Evolutionary conservation across 2,888 invertebrate genomes (phyloP).

Genomic region (Pseudococcus longispinus): DNA sequence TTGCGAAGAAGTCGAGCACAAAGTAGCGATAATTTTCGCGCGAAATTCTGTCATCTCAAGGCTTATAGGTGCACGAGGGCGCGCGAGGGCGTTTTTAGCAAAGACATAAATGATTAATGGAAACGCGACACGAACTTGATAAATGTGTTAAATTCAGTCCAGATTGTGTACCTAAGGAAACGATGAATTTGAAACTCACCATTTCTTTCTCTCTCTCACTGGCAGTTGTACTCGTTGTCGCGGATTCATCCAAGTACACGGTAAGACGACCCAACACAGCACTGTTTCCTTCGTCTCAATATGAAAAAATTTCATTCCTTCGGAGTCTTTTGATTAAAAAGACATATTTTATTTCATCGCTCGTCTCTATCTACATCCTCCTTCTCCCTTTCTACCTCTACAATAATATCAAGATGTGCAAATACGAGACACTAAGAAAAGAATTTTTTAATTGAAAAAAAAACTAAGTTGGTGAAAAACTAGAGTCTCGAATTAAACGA

Average conservation of each 20-base stretch:
- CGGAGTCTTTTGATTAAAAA: neutral
- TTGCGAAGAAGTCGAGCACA: neutral
- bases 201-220: neutral
- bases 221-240: neutral
- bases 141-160: conserved; percentile 1
- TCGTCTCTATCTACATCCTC: neutral
- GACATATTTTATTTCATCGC: neutral
- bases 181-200: neutral
- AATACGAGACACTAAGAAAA: no score
- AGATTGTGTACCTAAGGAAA: neutral
- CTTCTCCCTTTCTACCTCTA: no score
- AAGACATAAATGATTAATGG: conserved; percentile 23
- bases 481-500: neutral
- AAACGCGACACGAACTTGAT: neutral
- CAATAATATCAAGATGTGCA: no score
- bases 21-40: neutral
- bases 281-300: neutral
- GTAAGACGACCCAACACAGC: neutral
- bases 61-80: neutral
- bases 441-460: neutral
- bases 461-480: neutral
- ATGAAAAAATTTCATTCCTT: neutral
- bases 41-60: neutral
- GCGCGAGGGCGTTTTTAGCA: neutral
- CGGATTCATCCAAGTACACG: neutral